Conservation (phyloP, 2,797 vertebrate species). For the Miichthys miiuy region DNA sequence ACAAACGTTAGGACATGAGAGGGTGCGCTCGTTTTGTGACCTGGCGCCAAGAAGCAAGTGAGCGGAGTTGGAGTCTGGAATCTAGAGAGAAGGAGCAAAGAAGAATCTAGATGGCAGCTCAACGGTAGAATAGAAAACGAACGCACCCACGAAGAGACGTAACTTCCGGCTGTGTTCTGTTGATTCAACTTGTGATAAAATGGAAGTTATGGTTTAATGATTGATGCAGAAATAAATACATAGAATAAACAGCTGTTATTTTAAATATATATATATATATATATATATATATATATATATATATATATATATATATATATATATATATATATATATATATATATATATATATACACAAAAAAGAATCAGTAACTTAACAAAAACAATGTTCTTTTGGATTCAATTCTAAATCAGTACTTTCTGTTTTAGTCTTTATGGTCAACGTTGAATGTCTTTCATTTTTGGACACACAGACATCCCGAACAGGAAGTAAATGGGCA, state of each 20-base stretch:
- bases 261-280: too few relatives aligned
- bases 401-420: too few relatives aligned
- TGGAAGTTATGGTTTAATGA: background rate
- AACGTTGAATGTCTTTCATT: background rate
- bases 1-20: background rate
- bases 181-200: background rate
- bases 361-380: too few relatives aligned
- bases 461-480: background rate
- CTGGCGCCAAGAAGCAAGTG: background rate
- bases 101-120: fast-evolving
- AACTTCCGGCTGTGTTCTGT: slow-evolving; percentile 50
- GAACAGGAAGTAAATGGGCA: background rate
- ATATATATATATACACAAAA: too few relatives aligned
- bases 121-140: background rate
- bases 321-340: too few relatives aligned
- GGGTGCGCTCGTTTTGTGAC: background rate
- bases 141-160: slow-evolving; percentile 11
- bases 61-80: background rate
- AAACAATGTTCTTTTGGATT: too few relatives aligned
- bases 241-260: too few relatives aligned
- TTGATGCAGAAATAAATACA: background rate
- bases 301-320: too few relatives aligned
- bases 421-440: too few relatives aligned
- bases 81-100: fast-evolving
- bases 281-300: too few relatives aligned